Conservation (phyloP, 2,797 vertebrate genomes). For the Sebastes kiyomatsui region DNA sequence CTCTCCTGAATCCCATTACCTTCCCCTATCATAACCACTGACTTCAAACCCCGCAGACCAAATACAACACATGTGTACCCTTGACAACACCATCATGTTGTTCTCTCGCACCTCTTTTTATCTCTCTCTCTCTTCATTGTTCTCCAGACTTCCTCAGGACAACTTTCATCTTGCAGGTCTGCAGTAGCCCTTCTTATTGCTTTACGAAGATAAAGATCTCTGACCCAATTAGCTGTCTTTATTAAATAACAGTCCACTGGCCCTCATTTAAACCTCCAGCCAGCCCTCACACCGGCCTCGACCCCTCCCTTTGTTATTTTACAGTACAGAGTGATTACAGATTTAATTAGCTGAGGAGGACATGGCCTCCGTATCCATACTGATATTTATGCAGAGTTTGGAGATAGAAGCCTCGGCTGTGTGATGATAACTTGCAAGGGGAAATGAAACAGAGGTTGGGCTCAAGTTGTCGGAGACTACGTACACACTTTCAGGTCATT, state of each 20-base stretch:
- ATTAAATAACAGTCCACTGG: slow-evolving; percentile 68
- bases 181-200: slow-evolving; percentile 12
- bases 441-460: slow-evolving; percentile 8
- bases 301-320: slow-evolving; percentile 57
- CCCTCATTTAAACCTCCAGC: slow-evolving; percentile 57
- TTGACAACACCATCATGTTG: slow-evolving; percentile 30
- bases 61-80: slow-evolving; percentile 27
- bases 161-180: slow-evolving; percentile 38
- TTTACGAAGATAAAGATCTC: slow-evolving; percentile 50
- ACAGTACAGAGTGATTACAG: slow-evolving; percentile 71
- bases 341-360: slow-evolving; percentile 77
- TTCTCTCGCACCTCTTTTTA: slow-evolving; percentile 10
- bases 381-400: slow-evolving; percentile 57
- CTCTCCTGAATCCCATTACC: slow-evolving; percentile 26
- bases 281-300: not conserved
- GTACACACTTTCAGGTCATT: not conserved
- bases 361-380: slow-evolving; percentile 61
- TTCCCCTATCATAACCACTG: slow-evolving; percentile 23
- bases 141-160: slow-evolving; percentile 39
- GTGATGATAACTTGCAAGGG: slow-evolving; percentile 35
- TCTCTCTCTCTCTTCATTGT: slow-evolving; percentile 18
- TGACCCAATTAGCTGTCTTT: slow-evolving; percentile 71
- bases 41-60: slow-evolving; percentile 29
- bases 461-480: not conserved
- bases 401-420: slow-evolving; percentile 33